Base-by-base conservation (phyloP, 2,888 invertebrate species). In the Dichetophora obliterata region DNA sequence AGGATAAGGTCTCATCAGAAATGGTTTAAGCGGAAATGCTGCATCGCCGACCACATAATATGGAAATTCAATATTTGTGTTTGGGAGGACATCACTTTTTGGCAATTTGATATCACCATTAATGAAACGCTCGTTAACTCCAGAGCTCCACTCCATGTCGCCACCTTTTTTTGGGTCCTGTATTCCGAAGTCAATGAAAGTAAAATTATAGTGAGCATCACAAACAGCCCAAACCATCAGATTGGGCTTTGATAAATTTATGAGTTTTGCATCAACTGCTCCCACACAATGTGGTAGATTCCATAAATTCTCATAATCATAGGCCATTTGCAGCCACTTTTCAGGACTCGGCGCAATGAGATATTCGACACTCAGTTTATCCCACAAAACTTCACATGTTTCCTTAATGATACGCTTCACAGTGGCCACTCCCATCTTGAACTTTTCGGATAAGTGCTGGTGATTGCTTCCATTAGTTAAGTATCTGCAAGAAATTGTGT, bases 261-360 rank as follows among this genome's bases (percentile, higher is more conserved):
- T 73, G 34, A 78, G 77, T 34, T 80, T 80, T 0, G 78, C 81
- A 48, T 78, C 79, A 16, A 80, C 66, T 6, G 80, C 75, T 24
- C 78, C 77, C 48, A 78, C 68, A 65, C 80, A 81, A 50, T 81
- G 77, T 3, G 78, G 80, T 14, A 80, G 43, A 75, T 78, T 75
- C 78, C 76, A 81, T 50, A 66, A 69, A 19, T 24, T 59, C 1
- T 68, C 27, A 63, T 75, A 80, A 19, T 79, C 75, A 3, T 74
- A 9, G 1, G 76, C 68, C 24, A 77, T 71, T 48, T 61, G 22
- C 19, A 19, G 16, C 73, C 75, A 77, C 24, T 79, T 74, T 19
- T 63, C 2, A 9, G 0, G 19, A 24, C 63, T 57, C 19, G 77
- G 79, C 22, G 31, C 43, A 8, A 50, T 54, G 4, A 76, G 31